phyloP scores from a whole-genome alignment of 2,888 invertebrate species.

The Nephrocerus scutellatus region DNA sequence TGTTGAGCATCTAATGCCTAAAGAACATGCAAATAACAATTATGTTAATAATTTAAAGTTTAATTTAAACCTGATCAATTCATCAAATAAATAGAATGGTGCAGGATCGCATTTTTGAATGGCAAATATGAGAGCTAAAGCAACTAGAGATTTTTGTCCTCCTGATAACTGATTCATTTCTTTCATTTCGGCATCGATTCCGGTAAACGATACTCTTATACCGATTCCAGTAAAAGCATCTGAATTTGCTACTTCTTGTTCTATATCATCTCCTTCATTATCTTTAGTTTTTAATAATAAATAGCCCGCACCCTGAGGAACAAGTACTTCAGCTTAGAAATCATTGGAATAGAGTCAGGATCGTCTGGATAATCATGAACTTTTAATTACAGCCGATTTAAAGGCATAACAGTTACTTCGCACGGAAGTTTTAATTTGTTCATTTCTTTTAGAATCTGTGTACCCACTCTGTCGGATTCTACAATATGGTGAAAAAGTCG shows the following conservation, averaged over 20 bases:
- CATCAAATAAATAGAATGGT: background rate
- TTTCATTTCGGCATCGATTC: conserved; percentile 89
- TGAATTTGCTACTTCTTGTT: conserved; percentile 58
- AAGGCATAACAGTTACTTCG: conserved; percentile 98
- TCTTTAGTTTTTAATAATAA: conserved; percentile 87
- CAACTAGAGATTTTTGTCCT: conserved; percentile 98
- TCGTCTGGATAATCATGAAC: conserved; percentile 48
- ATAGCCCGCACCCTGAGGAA: conserved; percentile 88
- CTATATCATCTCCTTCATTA: conserved; percentile 59
- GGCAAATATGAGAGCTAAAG: conserved; percentile 94
- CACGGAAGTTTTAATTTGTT: conserved; percentile 93
- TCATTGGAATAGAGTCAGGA: conserved; percentile 94
- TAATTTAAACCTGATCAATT: conserved; percentile 42
- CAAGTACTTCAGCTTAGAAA: conserved; percentile 88
- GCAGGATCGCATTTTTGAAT: background rate
- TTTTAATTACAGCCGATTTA: conserved; percentile 77
- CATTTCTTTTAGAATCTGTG: conserved; percentile 96
- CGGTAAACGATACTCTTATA: conserved; percentile 92
- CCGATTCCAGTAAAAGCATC: conserved; percentile 80
- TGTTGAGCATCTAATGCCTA: conserved; percentile 92
- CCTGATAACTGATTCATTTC: conserved; percentile 99
- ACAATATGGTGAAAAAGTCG: conserved; percentile 97
- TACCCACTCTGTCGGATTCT: conserved; percentile 93
- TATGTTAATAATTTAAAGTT: background rate
- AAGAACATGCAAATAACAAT: conserved; percentile 3